These are phyloP conservation scores for Tricholaema leucomelas DNA, from an alignment of 2,113 vertebrate genomes.

Conservation along the genomic window DNA sequence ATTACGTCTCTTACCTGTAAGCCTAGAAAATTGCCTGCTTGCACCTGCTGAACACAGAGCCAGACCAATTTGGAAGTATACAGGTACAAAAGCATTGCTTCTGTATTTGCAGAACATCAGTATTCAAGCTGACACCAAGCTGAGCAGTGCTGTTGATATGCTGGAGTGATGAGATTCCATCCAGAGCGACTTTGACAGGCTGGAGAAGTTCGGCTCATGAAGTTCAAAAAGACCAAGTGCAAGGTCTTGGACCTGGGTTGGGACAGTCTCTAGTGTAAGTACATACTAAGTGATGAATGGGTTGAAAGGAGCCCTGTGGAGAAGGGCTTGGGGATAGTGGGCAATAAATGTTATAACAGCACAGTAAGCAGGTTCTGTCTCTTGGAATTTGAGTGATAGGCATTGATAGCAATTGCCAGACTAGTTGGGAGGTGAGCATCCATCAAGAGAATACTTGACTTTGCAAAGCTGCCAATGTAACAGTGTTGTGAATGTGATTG, in stretches of 20 bases:
- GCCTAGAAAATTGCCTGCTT: background rate
- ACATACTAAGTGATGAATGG: background rate
- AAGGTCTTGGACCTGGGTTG: accelerated
- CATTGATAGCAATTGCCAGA: background rate
- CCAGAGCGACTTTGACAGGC: background rate
- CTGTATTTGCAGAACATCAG: background rate
- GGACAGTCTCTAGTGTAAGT: background rate
- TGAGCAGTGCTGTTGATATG: background rate
- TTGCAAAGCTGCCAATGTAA: background rate
- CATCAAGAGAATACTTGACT: background rate
- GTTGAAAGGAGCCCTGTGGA: background rate
- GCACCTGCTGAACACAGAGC: background rate
- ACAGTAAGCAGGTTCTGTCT: background rate
- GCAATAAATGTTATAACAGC: background rate
- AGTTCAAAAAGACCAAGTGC: background rate
- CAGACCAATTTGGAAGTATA: background rate
- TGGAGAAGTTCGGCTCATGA: background rate
- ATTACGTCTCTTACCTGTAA: background rate
- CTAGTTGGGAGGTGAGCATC: background rate
- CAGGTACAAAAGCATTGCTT: background rate
- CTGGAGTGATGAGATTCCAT: background rate
- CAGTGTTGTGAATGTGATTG: background rate
- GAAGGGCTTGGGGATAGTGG: background rate
- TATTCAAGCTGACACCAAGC: background rate
- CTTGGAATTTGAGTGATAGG: background rate